Percentiles rank a stretch among this genome's conserved stretches.
These are phyloP conservation scores for Chloromyia formosa DNA, from an alignment of 2,888 invertebrate species.

Conservation along the genomic window DNA sequence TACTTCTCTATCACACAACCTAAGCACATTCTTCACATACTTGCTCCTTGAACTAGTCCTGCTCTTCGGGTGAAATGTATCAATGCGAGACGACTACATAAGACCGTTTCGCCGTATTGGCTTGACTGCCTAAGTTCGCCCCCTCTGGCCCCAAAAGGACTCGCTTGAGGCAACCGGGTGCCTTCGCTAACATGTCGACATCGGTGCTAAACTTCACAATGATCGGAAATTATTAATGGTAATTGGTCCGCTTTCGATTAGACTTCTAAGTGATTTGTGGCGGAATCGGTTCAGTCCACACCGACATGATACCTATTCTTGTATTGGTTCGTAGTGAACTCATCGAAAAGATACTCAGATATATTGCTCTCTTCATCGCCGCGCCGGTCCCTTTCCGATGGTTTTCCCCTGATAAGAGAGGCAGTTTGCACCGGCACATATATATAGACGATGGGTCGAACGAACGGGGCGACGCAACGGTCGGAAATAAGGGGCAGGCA, in stretches of 20 bases:
- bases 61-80: background rate
- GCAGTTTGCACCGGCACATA: background rate
- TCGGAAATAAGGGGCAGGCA: conserved; percentile 2
- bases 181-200: background rate
- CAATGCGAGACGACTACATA: background rate
- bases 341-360: too few species aligned
- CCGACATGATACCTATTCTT: background rate
- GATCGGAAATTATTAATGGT: conserved; percentile 21
- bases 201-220: background rate
- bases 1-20: background rate
- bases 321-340: too few species aligned
- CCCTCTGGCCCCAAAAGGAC: background rate
- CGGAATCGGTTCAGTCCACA: conserved; percentile 19
- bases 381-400: background rate
- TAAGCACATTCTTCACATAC: conserved; percentile 17
- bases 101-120: background rate
- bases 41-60: conserved; percentile 13
- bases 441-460: background rate
- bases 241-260: conserved; percentile 26
- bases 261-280: conserved; percentile 15
- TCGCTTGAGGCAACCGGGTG: background rate
- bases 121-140: background rate
- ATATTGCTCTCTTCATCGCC: background rate
- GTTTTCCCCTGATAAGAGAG: conserved; percentile 9
- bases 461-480: conserved; percentile 1